Base-by-base conservation (phyloP, 2,888 invertebrate genomes). In the Chorisops tibialis region DNA sequence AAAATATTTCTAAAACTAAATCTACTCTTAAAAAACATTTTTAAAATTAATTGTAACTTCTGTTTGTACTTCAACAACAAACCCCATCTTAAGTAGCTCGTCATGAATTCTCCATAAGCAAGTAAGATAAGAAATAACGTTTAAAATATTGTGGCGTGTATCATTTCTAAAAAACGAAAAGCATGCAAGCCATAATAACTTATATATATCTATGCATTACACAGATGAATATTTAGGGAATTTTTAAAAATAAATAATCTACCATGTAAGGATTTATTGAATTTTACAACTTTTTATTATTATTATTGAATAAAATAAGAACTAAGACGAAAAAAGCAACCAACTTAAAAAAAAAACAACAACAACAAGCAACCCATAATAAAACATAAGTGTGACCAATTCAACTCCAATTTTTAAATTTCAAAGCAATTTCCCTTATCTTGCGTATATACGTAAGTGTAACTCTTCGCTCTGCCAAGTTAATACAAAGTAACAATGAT, bases 161-260 rank as follows among this genome's bases (percentile, higher is more conserved):
- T 30, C 30, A 30, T 7, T 30, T 9, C 9, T 30, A 9, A 30
- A 30, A 30, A 30, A 24, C 4, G 9, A 30, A 30, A 30, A 7
- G 30, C 30, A 30, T 30, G 30, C 30, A 30, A 30, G 9, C 30
- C n/a, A n/a, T n/a, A n/a, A n/a, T n/a, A n/a, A n/a, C n/a, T n/a
- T n/a, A n/a, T n/a, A n/a, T n/a, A 30, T 30, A 43, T 35, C 45
- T 45, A 45, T 56, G 45, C n/a, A n/a, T n/a, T n/a, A n/a, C 35
- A 62, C 58, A 58, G 58, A 59, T 63, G 49, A 59, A 59, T 63
- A 51, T 63, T 63, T 59, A 59, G 59, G 58, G 62, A 63, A 63
- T 63, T 58, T 62, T 62, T 58, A 45, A 61, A 52, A 37, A 37
- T 30, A n/a, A 30, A 50, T n/a, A 50, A n/a, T 9, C 5, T 30